phyloP scores from a whole-genome alignment of 1,140 invertebrate genomes.

The Euura saliciscinereae region DNA sequence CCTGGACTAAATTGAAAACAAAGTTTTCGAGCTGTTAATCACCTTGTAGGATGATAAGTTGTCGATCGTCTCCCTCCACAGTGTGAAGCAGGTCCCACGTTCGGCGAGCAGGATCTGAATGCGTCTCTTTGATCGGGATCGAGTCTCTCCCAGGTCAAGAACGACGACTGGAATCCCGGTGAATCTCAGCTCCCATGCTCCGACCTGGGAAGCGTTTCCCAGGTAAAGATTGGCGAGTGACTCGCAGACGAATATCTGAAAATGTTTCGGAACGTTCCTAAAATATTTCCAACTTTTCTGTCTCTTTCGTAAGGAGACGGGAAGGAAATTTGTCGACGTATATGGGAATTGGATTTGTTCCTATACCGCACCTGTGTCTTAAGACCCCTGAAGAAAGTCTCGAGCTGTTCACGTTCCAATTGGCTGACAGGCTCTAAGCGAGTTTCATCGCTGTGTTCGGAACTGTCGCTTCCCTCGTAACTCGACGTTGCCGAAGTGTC shows the following conservation, averaged over 20 bases:
- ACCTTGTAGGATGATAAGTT: constrained; percentile 70
- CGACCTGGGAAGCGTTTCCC: constrained; percentile 62
- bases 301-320: neutral
- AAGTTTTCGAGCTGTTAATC: constrained; percentile 9
- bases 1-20: neutral
- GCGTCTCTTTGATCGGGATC: constrained; percentile 72
- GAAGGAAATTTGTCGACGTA: neutral
- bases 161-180: constrained; percentile 84
- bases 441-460: constrained; percentile 54
- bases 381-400: constrained; percentile 79
- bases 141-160: constrained; percentile 76
- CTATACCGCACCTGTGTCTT: constrained; percentile 67
- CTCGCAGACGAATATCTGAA: constrained; percentile 76
- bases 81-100: constrained; percentile 80
- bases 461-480: constrained; percentile 53
- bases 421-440: constrained; percentile 64
- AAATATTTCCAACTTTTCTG: neutral
- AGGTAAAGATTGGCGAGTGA: constrained; percentile 82
- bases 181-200: constrained; percentile 75
- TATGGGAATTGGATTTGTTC: constrained; percentile 30
- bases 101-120: constrained; percentile 82
- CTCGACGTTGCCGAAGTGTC: constrained; percentile 61
- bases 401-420: constrained; percentile 75
- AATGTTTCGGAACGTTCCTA: constrained; percentile 31
- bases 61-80: constrained; percentile 87